These are phyloP conservation scores for Cyanistes caeruleus DNA, from an alignment of 2,113 vertebrate species.

Conservation along the genomic window DNA sequence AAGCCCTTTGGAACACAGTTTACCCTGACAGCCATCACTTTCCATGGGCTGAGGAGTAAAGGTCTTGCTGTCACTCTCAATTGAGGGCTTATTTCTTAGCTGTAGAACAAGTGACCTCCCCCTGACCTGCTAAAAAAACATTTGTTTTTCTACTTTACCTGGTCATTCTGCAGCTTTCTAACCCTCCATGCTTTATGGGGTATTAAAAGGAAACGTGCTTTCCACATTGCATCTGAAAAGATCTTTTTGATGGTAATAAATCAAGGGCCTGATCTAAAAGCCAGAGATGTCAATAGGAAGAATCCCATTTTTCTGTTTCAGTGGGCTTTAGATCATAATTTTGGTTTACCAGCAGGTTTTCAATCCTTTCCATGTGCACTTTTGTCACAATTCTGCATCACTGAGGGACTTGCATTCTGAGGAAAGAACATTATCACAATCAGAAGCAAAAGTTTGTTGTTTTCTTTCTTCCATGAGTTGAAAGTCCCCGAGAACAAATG, in stretches of 20 bases:
- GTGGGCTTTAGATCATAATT: background rate
- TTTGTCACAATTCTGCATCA: background rate
- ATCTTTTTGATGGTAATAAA: background rate
- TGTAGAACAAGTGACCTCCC: slow-evolving; percentile 12
- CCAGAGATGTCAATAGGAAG: background rate
- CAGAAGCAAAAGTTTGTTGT: background rate
- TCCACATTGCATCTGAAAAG: background rate
- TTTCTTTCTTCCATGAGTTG: background rate
- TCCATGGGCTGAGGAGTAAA: background rate
- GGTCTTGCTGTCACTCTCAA: slow-evolving; percentile 6
- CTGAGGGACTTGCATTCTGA: background rate
- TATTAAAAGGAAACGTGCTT: background rate
- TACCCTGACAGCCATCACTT: background rate
- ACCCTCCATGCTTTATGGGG: background rate
- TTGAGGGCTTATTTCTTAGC: background rate
- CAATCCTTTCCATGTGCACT: background rate
- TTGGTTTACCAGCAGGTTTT: background rate
- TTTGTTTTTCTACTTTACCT: background rate
- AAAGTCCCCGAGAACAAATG: background rate
- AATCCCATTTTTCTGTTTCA: background rate
- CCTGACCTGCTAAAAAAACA: slow-evolving; percentile 29
- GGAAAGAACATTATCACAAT: background rate
- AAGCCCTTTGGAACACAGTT: background rate
- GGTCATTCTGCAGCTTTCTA: background rate
- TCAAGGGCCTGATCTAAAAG: background rate